Conservation (phyloP, 2,113 vertebrate species). For the Ptyas mucosa region DNA sequence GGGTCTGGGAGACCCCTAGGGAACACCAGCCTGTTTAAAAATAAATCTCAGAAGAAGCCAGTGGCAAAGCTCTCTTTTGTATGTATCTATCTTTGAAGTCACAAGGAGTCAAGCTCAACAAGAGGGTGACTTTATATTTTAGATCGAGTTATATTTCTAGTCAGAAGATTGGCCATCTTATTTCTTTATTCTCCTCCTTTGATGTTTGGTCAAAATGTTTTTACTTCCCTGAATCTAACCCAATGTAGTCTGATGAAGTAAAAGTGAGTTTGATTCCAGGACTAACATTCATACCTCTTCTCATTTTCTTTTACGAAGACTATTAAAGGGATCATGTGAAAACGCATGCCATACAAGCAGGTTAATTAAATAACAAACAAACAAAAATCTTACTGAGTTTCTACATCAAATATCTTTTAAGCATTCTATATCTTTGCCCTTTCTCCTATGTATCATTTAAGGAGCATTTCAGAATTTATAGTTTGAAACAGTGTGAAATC, state of each 20-base stretch:
- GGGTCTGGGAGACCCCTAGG: not conserved
- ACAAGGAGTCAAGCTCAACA: not conserved
- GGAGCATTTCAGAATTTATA: conserved; percentile 18
- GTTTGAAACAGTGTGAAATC: not conserved
- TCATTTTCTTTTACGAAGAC: not conserved
- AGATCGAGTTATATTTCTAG: not conserved
- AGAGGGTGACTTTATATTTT: not conserved
- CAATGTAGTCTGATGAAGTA: not conserved
- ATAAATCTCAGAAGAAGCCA: not conserved
- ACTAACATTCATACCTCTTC: not conserved
- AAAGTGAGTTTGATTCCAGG: not conserved
- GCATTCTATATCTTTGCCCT: not conserved
- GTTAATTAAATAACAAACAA: not conserved
- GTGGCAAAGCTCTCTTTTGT: not conserved
- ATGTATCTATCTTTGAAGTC: not conserved
- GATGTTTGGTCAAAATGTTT: not conserved
- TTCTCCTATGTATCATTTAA: not conserved
- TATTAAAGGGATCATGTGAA: not conserved
- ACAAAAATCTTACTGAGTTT: not conserved
- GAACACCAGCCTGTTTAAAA: not conserved
- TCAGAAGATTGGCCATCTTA: not conserved
- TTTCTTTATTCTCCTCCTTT: not conserved
- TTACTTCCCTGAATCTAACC: not conserved
- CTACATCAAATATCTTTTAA: not conserved
- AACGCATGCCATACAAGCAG: not conserved